These are phyloP conservation scores for Metellina segmentata DNA, from an alignment of 2,888 invertebrate genomes.

Conservation along the genomic window DNA sequence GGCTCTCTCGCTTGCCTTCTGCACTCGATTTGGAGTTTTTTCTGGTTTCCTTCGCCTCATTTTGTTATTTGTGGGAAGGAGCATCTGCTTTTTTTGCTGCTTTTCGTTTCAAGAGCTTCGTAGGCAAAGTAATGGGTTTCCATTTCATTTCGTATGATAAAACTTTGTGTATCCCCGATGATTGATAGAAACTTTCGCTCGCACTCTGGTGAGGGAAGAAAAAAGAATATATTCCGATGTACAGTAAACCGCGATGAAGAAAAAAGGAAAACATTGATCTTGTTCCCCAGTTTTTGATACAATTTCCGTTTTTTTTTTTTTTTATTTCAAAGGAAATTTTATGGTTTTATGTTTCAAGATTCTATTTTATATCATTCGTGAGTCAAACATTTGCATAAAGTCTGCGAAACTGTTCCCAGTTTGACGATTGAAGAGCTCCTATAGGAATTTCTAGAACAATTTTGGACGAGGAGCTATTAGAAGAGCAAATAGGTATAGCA, in stretches of 20 bases:
- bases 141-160: conserved; percentile 71
- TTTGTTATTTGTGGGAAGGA: conserved; percentile 65
- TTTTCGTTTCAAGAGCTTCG: conserved; percentile 11
- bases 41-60: not conserved
- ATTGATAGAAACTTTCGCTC: conserved; percentile 63
- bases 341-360: conserved; percentile 11
- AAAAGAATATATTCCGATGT: not conserved
- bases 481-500: not conserved
- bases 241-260: conserved; percentile 25
- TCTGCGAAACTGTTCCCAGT: conserved; percentile 25
- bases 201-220: conserved; percentile 20
- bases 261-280: conserved; percentile 6
- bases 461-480: not conserved
- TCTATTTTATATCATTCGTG: conserved; percentile 5
- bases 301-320: conserved; percentile 2
- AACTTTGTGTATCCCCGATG: conserved; percentile 58
- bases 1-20: conserved; percentile 36
- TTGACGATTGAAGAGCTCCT: conserved; percentile 9
- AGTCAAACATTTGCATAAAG: conserved; percentile 6
- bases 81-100: conserved; percentile 40
- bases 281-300: conserved; percentile 19
- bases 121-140: conserved; percentile 66
- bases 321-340: conserved; percentile 4
- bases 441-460: not conserved
- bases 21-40: conserved; percentile 48